Percentiles rank a stretch among this genome's conserved stretches.
Conservation (phyloP, 1,140 invertebrate genomes). For the Bemisia tabaci region DNA sequence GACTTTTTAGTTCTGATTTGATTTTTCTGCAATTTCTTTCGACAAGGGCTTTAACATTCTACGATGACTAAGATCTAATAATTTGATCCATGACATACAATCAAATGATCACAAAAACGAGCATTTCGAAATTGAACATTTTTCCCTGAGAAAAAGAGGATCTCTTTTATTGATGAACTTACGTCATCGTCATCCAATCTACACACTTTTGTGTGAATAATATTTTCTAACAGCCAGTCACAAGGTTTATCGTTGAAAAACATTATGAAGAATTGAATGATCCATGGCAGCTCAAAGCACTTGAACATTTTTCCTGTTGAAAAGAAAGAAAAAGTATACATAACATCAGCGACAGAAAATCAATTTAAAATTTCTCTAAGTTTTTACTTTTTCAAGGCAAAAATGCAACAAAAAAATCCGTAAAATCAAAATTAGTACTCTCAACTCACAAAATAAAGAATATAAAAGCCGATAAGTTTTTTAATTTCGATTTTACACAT, state of each 20-base stretch:
- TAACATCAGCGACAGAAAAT: not conserved
- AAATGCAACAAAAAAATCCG: conserved; percentile 2
- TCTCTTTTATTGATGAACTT: too few relatives aligned
- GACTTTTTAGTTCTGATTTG: too few relatives aligned
- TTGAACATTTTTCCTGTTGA: conserved; percentile 81
- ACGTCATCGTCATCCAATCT: conserved; percentile 67
- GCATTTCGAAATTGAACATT: too few relatives aligned
- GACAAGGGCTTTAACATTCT: too few relatives aligned
- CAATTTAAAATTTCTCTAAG: not conserved
- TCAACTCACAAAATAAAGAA: too few relatives aligned
- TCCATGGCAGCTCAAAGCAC: conserved; percentile 68
- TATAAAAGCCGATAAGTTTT: too few relatives aligned
- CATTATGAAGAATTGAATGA: conserved; percentile 88
- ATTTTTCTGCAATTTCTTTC: too few relatives aligned
- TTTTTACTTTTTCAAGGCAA: not conserved
- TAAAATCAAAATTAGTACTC: conserved; percentile 7
- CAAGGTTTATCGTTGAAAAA: conserved; percentile 94
- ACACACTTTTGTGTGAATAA: conserved; percentile 83
- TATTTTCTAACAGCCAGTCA: conserved; percentile 88
- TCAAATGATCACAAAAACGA: too few relatives aligned
- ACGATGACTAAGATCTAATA: too few relatives aligned
- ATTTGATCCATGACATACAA: too few relatives aligned
- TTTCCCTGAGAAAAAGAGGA: too few relatives aligned
- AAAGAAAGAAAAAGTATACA: conserved; percentile 17
- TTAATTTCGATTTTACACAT: too few relatives aligned